Evolutionary conservation across 2,888 invertebrate species (phyloP).

Genomic region (Beris morrisii): DNA sequence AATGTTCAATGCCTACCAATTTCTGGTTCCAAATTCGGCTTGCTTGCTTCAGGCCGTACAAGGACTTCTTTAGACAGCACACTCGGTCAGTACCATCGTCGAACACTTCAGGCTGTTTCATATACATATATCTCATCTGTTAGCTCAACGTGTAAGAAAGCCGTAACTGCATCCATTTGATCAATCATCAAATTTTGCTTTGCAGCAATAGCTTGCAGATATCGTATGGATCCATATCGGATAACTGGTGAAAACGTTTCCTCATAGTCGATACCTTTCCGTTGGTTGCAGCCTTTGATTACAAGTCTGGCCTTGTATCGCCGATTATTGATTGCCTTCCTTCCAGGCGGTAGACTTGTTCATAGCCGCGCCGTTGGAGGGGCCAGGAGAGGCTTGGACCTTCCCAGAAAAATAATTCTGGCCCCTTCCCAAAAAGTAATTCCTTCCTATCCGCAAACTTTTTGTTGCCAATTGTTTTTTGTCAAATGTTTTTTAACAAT

Average conservation of each 20-base stretch:
- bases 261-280: conserved; percentile 39
- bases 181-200: conserved; percentile 23
- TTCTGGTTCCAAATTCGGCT: neutral
- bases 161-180: conserved; percentile 36
- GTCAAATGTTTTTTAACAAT: too few species aligned
- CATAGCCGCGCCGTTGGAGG: too few species aligned
- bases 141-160: conserved; percentile 34
- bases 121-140: conserved; percentile 33
- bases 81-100: neutral
- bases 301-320: conserved; percentile 41
- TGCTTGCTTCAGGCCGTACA: too few species aligned
- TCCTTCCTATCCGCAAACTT: too few species aligned
- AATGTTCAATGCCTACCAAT: neutral
- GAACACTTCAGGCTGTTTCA: conserved; percentile 39
- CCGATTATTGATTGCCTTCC: too few species aligned
- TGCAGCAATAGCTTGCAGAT: conserved; percentile 33
- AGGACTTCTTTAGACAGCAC: too few species aligned
- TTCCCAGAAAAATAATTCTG: too few species aligned
- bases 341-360: too few species aligned
- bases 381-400: too few species aligned
- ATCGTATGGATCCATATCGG: conserved; percentile 37
- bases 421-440: too few species aligned
- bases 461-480: too few species aligned
- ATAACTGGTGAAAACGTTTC: conserved; percentile 41
- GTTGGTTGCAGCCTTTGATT: conserved; percentile 43